Evolutionary conservation across 2,797 vertebrate genomes (phyloP), one percentile per base, ranked within the genome.

Genomic region (Clarias pachynema): DNA sequence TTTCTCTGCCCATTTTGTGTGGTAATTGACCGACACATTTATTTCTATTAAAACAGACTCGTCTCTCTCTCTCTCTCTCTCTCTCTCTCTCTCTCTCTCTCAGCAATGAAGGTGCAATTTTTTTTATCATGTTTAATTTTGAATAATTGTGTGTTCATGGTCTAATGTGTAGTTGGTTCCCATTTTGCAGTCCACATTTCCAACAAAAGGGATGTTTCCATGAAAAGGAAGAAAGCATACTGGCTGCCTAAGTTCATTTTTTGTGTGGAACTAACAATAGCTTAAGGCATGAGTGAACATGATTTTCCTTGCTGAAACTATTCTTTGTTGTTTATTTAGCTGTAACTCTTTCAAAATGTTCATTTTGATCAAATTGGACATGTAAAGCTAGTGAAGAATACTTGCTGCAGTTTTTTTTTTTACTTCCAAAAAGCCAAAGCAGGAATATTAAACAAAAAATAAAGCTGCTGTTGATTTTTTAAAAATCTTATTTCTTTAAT

Each of bases 191-290:
- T 81, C 88, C 82, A 83, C 87, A 91, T 90, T 92, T 91, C 91
- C 89, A 93, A 93, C 92, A 90, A 89, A 90, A 91, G n/a, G 91
- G 93, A 34, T 93, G 93, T 90, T 95, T 92, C 91, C 89, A 73
- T 93, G 89, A 86, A 92, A 92, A 94, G 92, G 92, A 89, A 81
- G 88, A 90, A 85, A 89, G 90, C 90, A 89, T 89, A 91, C 3
- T 37, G 75, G 24, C 20, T 60, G 57, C 75, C 57, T n/a, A 91
- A 88, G 84, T 78, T 87, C 91, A 86, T 80, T 80, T 91, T 86
- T 44, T 88, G n/a, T 80, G 77, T 49, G 63, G 88, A 86, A 90
- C 88, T 89, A 92, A 86, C 82, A 88, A 86, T 78, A 86, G 59
- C 80, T 74, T 24, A 49, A 81, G 82, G 75, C 79, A 66, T 49